A percentile compares a stretch with the other conserved stretches of the same genome.
phyloP scores from a whole-genome alignment of 2,888 invertebrate species.

The Tineola bisselliella region DNA sequence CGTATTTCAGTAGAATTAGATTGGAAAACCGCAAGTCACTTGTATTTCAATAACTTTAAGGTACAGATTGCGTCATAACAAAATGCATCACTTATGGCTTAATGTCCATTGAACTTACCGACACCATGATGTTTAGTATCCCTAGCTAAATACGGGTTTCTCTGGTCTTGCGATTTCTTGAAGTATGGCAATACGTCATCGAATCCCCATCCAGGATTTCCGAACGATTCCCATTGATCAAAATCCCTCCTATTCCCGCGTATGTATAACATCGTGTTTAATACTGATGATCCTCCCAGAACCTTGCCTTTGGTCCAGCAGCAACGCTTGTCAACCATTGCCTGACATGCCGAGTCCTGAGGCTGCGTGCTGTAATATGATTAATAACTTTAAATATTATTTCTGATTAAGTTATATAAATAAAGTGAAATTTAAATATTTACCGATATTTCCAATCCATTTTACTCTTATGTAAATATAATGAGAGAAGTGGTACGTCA shows the following conservation, averaged over 20 bases:
- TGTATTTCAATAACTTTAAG: background rate
- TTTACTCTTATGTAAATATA: slow-evolving; percentile 89
- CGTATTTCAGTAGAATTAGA: background rate
- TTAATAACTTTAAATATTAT: background rate
- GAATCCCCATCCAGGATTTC: slow-evolving; percentile 90
- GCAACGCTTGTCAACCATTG: slow-evolving; percentile 84
- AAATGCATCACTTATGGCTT: no score
- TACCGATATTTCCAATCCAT: slow-evolving; percentile 91
- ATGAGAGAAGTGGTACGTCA: slow-evolving; percentile 85
- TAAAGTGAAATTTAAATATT: slow-evolving; percentile 18
- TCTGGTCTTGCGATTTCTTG: slow-evolving; percentile 86
- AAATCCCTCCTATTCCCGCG: slow-evolving; percentile 88
- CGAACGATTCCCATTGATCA: slow-evolving; percentile 86
- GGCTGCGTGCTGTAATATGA: slow-evolving; percentile 77
- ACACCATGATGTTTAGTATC: slow-evolving; percentile 76
- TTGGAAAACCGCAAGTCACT: background rate
- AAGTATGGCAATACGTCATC: slow-evolving; percentile 85
- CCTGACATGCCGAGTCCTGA: slow-evolving; percentile 84
- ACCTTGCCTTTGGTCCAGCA: slow-evolving; percentile 92
- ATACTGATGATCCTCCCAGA: slow-evolving; percentile 85
- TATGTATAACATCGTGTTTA: slow-evolving; percentile 92
- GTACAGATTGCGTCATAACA: no score
- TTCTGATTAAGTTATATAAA: background rate
- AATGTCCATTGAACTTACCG: slow-evolving; percentile 49
- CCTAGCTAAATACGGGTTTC: slow-evolving; percentile 86